Evolutionary conservation across 2,113 vertebrate genomes (phyloP), one percentile per base, ranked within the genome.

Genomic region (Physeter macrocephalus): DNA sequence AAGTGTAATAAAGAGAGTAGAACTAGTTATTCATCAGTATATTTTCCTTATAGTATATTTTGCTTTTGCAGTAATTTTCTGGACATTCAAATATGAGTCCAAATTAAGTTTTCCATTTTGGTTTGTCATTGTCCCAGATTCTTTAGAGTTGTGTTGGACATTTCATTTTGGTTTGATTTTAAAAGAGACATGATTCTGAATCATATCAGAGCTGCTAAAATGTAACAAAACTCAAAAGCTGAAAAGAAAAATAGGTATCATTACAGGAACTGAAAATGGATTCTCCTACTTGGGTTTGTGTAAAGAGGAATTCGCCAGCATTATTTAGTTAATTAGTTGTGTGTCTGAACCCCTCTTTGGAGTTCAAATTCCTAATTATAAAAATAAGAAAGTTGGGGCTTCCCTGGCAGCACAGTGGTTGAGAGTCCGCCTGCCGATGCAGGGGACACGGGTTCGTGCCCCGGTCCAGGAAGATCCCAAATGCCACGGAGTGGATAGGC

Each of bases 151-250:
- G 72, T 57, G 27, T 57, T 85, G 18, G 25, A 75, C 3, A 74
- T 95, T 95, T 6, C 0, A 12, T 67, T 97, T 97, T 82, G 75
- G 49, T 95, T n/a, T 72, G 49, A 78, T 82, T 67, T 93, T 86
- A 41, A 86, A 43, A 94, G 13, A 69, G 57, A 74, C 0, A 0
- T 43, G 69, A 3, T 72, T 90, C 36, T 61, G 77, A 62, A 34
- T 82, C 0, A 0, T 36, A 74, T 27, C 1, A 0, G n/a, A 94
- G 66, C 21, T 57, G 61, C 54, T 21, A 39, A 84, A 43, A 71
- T 69, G 69, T 64, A 39, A 0, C 0, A 66, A 34, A 17, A 1
- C 23, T 95, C 85, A 72, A 62, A 41, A 10, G 54, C 7, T 3
- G 20, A n/a, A 78, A 21, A 96, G 69, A 66, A 81, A 88, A 67